Evolutionary conservation across 2,113 vertebrate species (phyloP), one percentile per base, ranked within the genome.

Genomic region (Pyxicephalus adspersus): DNA sequence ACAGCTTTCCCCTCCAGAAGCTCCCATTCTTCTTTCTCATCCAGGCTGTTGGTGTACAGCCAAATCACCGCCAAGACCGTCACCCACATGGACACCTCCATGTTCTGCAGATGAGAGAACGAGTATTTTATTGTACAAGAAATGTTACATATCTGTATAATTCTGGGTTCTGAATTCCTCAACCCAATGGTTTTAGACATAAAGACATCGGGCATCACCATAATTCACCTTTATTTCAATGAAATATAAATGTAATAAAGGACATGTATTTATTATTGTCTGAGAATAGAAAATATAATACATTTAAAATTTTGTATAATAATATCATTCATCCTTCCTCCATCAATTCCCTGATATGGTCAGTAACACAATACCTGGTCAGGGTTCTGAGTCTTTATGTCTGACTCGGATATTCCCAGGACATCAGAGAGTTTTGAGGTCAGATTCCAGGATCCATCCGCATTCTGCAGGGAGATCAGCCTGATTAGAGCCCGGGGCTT

Each of bases 41-140:
- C 86, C 34, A 61, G 77, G 38, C 88, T 86, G 60, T 86, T 90
- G 26, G 83, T 89, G 81, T 94, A 85, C 15, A 95, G 91, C 95
- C 95, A 95, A 31, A 94, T 82, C 83, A 95, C 85, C 20, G 92
- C 94, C 85, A 95, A 84, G 23, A 93, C 67, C 2, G 95, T 96
- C 71, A 91, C 94, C 95, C 95, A 95, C 38, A 87, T 86, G 0
- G 87, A 83, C n/a, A 83, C 15, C 1, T 88, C 87, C 2, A 54
- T 29, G 13, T 31, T 16, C 88, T 89, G 45, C 3, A 45, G 38
- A 23, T 11, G 19, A 20, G 0, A 78, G 29, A 81, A 0, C 52
- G 50, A 18, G 5, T 2, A 17, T 2, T 11, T 64, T 31, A 31
- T 29, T 26, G 7, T 18, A 26, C 22, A 17, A 4, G 26, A 31